Evolutionary conservation across 2,888 invertebrate genomes (phyloP), one percentile per base, ranked within the genome.

Genomic region (Idaea aversata): DNA sequence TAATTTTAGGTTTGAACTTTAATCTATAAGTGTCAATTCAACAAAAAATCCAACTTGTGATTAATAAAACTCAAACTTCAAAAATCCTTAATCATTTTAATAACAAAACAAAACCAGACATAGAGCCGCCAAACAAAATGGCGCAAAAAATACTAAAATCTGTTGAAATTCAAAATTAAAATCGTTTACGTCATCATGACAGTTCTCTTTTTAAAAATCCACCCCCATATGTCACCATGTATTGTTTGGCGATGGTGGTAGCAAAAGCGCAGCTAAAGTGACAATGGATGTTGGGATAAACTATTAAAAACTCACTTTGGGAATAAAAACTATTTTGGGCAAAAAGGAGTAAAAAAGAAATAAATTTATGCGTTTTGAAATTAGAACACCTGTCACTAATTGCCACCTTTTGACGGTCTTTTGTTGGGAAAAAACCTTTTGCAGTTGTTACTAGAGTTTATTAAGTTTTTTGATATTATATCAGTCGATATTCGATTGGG

Each of bases 371-470:
- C 73, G 82, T 82, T 82, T 84, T 79, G 77, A 77, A 87, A 87
- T 85, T 78, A 82, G 81, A 86, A 86, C 91, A 93, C 92, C 92
- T 92, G 92, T 91, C 86, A 79, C 89, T 92, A 92, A 92, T 92
- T 91, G 88, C 91, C 91, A 91, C 88, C 90, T 90, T 91, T 90
- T 87, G 91, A 88, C 91, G 91, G 91, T 74, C 80, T 81, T 88
- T 88, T 86, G 81, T 81, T 79, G 83, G 74, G 78, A 75, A 78
- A 80, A 82, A 80, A 5, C 6, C 10, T 59, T 16, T 25, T 59
- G 34, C 3, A 59, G 16, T 59, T 59, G 25, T 25, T 25, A 3
- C 25, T 25, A 25, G 25, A 25, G 25, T 25, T 25, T 25, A 25
- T 25, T 25, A 25, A 25, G 25, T 25, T 25, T 25, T 25, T 25